Conservation (phyloP, 2,113 vertebrate species). For the Chloropsis cyanopogon region DNA sequence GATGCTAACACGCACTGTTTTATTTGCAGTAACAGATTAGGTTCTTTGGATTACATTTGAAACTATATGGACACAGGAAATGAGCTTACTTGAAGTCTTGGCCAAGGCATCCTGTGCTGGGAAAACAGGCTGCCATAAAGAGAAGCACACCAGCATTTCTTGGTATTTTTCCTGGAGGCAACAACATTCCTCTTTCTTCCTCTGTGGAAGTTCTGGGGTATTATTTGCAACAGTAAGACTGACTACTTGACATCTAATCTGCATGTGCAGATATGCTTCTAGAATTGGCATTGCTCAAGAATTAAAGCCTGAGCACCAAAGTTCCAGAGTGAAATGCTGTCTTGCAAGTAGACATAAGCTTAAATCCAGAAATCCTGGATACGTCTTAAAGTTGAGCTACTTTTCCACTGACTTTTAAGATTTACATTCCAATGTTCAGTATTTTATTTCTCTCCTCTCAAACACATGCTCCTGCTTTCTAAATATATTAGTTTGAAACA, state of each 20-base stretch:
- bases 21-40: background rate
- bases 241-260: background rate
- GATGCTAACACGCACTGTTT: background rate
- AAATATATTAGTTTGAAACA: background rate
- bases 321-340: background rate
- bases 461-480: background rate
- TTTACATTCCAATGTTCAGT: background rate
- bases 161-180: background rate
- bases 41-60: background rate
- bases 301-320: background rate
- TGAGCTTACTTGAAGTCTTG: background rate
- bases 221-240: background rate
- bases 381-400: background rate
- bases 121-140: background rate
- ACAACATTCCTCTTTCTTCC: background rate
- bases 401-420: background rate
- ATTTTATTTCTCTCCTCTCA: background rate
- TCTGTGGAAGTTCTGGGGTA: background rate
- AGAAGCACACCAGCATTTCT: background rate
- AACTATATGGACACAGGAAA: background rate
- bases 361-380: background rate
- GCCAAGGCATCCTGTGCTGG: background rate
- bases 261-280: background rate
- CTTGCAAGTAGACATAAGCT: background rate
- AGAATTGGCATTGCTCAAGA: background rate